phyloP scores from a whole-genome alignment of 2,113 vertebrate species.

The Sander lucioperca region DNA sequence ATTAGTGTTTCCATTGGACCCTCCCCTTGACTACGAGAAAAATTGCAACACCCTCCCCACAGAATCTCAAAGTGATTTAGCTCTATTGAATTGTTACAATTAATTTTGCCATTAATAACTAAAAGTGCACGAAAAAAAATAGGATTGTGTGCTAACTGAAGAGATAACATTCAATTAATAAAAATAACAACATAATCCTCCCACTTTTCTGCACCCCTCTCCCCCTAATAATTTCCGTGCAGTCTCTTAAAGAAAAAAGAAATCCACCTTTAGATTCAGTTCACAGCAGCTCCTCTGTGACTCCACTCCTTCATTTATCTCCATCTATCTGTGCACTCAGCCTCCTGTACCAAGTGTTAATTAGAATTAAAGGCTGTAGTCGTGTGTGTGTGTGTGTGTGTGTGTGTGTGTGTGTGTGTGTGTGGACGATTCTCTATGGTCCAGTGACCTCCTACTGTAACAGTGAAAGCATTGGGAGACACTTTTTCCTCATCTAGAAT shows the following conservation, averaged over 20 bases:
- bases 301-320: slow-evolving; percentile 14
- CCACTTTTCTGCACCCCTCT: too few relatives aligned
- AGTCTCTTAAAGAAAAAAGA: slow-evolving; percentile 25
- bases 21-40: too few relatives aligned
- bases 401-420: too few relatives aligned
- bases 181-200: not conserved
- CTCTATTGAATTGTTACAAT: not conserved
- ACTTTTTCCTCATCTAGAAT: slow-evolving; percentile 24
- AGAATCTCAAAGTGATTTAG: not conserved
- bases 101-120: not conserved
- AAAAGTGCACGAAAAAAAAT: not conserved
- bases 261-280: slow-evolving; percentile 10
- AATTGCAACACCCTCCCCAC: not conserved
- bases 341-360: slow-evolving; percentile 17
- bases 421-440: slow-evolving; percentile 28
- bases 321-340: slow-evolving; percentile 4
- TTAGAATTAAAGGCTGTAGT: slow-evolving; percentile 29
- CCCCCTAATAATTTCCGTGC: not conserved
- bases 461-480: not conserved
- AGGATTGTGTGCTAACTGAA: not conserved
- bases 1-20: not conserved
- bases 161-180: not conserved
- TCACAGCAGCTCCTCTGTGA: slow-evolving; percentile 29
- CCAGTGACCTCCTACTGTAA: slow-evolving; percentile 21
- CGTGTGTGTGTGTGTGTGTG: not conserved